Evolutionary conservation across 2,797 vertebrate genomes (phyloP), one percentile per base, ranked within the genome.

Genomic region (Philypnodon macrostomus): DNA sequence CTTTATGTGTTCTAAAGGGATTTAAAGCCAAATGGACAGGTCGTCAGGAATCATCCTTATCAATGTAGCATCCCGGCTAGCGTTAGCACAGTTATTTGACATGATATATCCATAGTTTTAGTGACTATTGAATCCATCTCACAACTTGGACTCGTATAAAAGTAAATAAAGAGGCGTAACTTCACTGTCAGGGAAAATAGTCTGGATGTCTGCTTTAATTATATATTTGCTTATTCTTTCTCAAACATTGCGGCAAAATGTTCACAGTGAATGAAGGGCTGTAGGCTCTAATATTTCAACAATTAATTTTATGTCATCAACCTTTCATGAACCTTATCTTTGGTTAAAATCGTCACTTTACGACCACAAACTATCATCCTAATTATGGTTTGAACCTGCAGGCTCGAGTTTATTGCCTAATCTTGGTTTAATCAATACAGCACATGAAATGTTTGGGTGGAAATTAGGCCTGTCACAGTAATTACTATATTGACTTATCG

Each of bases 341-440:
- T 57, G 41, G 51, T 52, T 47, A 59, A 67, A 74, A 42, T 40
- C 6, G 21, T 42, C 36, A 42, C 55, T 35, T 51, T 32, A 54
- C 29, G 37, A 67, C 42, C 19, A 68, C 12, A 52, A 58, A 70
- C 47, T 39, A 30, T 68, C 36, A 65, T 67, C 58, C 58, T 62
- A 65, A 77, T 74, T 61, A 70, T 33, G 47, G 64, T 67, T 71
- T 61, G 21, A 70, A 70, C 69, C 67, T 68, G 30, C 47, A 58
- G 63, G 72, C 70, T 46, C 56, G 16, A 54, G 46, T 52, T 47
- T 51, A 65, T 35, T 17, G 12, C 40, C 37, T 58, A 63, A 60
- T 72, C 54, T 54, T 14, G 8, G 37, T 56, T 23, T 47, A 63
- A 73, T 47, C 62, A 52, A 52, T 56, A 12, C 16, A 2, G 27